A percentile compares a stretch with the other conserved stretches of the same genome.
These are phyloP conservation scores for Anastrepha obliqua DNA, from an alignment of 1,140 invertebrate species.

Conservation along the genomic window DNA sequence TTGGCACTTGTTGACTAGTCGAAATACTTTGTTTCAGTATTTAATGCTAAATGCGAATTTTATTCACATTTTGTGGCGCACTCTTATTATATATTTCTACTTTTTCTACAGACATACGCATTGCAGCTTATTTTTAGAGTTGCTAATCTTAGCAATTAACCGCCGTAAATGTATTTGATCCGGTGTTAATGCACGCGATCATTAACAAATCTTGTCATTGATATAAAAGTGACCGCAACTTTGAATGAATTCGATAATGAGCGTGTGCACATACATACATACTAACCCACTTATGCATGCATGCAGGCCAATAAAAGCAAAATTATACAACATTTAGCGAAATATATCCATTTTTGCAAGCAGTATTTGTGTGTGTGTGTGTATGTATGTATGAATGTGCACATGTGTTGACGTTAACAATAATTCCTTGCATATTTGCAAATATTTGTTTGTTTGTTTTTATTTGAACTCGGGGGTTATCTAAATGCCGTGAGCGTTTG, in stretches of 20 bases:
- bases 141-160: conserved; percentile 29
- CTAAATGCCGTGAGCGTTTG: not conserved
- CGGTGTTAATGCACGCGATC: conserved; percentile 2
- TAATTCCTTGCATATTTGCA: too few species aligned
- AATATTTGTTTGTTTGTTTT: not conserved
- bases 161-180: conserved; percentile 1
- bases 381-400: too few species aligned
- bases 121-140: not conserved
- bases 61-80: too few species aligned
- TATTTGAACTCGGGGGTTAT: conserved; percentile 1
- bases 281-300: not conserved
- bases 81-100: too few species aligned
- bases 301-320: not conserved
- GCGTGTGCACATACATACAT: not conserved
- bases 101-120: too few species aligned
- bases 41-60: not conserved
- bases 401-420: too few species aligned
- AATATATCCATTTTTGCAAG: too few species aligned
- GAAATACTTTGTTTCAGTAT: not conserved
- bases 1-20: not conserved
- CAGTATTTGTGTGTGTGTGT: too few species aligned
- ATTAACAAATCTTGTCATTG: conserved; percentile 36
- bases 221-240: conserved; percentile 39
- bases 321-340: too few species aligned
- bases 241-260: conserved; percentile 26